Conservation (phyloP, 2,888 invertebrate genomes). For the Isotomurus palustris region DNA sequence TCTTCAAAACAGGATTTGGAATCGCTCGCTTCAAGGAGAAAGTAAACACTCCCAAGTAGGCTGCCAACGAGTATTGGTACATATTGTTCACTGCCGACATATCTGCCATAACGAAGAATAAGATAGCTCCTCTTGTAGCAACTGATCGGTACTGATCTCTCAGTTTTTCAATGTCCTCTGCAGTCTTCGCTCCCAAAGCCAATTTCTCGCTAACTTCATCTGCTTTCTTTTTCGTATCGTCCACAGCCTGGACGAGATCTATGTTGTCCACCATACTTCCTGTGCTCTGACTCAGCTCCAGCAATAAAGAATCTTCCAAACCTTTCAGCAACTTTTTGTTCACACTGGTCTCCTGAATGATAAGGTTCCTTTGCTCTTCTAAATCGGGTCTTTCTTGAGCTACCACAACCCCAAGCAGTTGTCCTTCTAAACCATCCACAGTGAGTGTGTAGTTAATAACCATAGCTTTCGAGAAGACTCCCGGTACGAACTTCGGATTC, state of each 20-base stretch:
- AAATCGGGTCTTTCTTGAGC: constrained; percentile 79
- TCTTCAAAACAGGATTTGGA: constrained; percentile 70
- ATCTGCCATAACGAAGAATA: constrained; percentile 85
- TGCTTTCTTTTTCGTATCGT: constrained; percentile 84
- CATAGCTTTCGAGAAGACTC: constrained; percentile 77
- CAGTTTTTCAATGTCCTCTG: constrained; percentile 72
- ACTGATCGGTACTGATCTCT: constrained; percentile 81
- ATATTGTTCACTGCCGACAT: constrained; percentile 83
- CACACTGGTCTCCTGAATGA: constrained; percentile 78
- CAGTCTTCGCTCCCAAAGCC: constrained; percentile 68
- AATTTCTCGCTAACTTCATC: constrained; percentile 72
- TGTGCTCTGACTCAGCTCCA: constrained; percentile 77
- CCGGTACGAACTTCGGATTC: constrained; percentile 81
- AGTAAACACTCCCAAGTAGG: constrained; percentile 79
- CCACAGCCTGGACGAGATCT: constrained; percentile 76
- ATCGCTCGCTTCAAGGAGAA: constrained; percentile 75
- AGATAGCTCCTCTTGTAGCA: constrained; percentile 78
- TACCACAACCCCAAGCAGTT: constrained; percentile 82
- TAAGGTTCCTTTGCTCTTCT: constrained; percentile 76
- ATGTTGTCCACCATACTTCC: constrained; percentile 91
- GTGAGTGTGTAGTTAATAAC: constrained; percentile 92
- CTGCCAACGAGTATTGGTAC: constrained; percentile 86
- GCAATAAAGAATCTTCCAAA: constrained; percentile 76
- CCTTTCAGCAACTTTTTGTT: constrained; percentile 78
- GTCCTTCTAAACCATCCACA: constrained; percentile 80